Percentiles rank a stretch among this genome's conserved stretches.
These are phyloP conservation scores for Chaenodraco wilsoni DNA, from an alignment of 2,797 vertebrate species.

Conservation along the genomic window DNA sequence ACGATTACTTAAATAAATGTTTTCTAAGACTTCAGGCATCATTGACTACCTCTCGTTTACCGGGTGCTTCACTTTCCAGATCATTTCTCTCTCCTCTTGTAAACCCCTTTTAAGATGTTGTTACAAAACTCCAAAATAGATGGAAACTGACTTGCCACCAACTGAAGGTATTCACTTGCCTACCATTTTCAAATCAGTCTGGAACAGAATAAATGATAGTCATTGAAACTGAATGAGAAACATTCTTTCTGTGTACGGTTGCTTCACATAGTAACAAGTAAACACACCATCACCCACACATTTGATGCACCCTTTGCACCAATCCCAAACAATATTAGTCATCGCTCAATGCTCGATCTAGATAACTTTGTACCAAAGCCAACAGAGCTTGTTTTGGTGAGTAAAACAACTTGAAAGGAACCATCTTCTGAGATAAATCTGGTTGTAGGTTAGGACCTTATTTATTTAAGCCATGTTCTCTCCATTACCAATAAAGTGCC, in stretches of 20 bases:
- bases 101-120: slow-evolving; percentile 31
- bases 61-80: slow-evolving; percentile 29
- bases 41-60: slow-evolving; percentile 45
- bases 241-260: slow-evolving; percentile 2
- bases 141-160: slow-evolving; percentile 14
- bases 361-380: not conserved
- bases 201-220: slow-evolving; percentile 6
- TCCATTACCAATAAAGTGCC: not conserved
- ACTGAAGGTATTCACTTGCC: slow-evolving; percentile 6
- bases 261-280: not conserved
- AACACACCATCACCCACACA: slow-evolving; percentile 5
- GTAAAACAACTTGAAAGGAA: not conserved
- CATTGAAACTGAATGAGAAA: slow-evolving; percentile 13
- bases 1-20: slow-evolving; percentile 53
- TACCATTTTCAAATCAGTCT: slow-evolving; percentile 32
- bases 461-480: too few relatives aligned
- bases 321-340: slow-evolving; percentile 1
- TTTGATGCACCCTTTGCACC: slow-evolving; percentile 12
- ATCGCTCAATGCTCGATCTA: not conserved
- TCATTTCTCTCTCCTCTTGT: slow-evolving; percentile 37
- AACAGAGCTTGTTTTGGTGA: not conserved
- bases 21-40: slow-evolving; percentile 40
- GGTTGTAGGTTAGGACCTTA: not conserved
- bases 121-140: slow-evolving; percentile 25
- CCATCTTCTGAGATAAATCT: not conserved